phyloP scores from a whole-genome alignment of 2,797 vertebrate species.

The Peromyscus melanophrys region DNA sequence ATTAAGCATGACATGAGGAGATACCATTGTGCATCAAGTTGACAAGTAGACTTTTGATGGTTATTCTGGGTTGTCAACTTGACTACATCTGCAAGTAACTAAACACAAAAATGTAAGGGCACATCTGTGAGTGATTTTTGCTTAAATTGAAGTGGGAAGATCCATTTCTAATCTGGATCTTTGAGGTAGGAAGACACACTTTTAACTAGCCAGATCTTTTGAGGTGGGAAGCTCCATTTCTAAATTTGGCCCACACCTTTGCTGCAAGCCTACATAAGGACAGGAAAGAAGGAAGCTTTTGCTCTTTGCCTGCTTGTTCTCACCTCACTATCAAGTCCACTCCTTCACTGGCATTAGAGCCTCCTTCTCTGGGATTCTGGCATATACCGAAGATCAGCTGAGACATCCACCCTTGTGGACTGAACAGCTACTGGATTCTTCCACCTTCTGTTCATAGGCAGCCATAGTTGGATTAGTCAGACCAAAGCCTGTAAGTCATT shows the following conservation, averaged over 20 bases:
- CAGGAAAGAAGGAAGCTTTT: neutral
- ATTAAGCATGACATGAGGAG: neutral
- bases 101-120: neutral
- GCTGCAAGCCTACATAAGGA: neutral
- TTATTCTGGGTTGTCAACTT: neutral
- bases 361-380: neutral
- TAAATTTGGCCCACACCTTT: neutral
- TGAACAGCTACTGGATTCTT: neutral
- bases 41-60: neutral
- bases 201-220: neutral
- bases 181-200: neutral
- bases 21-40: neutral
- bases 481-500: neutral
- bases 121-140: neutral
- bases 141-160: neutral
- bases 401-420: neutral
- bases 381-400: neutral
- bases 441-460: neutral
- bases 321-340: neutral
- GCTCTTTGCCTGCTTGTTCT: neutral
- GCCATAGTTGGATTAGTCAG: neutral
- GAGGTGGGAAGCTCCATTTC: neutral
- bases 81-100: neutral
- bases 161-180: neutral
- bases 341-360: neutral